A percentile compares a stretch with the other conserved stretches of the same genome.
Conservation (phyloP, 2,797 vertebrate species). For the Scleropages formosus region DNA sequence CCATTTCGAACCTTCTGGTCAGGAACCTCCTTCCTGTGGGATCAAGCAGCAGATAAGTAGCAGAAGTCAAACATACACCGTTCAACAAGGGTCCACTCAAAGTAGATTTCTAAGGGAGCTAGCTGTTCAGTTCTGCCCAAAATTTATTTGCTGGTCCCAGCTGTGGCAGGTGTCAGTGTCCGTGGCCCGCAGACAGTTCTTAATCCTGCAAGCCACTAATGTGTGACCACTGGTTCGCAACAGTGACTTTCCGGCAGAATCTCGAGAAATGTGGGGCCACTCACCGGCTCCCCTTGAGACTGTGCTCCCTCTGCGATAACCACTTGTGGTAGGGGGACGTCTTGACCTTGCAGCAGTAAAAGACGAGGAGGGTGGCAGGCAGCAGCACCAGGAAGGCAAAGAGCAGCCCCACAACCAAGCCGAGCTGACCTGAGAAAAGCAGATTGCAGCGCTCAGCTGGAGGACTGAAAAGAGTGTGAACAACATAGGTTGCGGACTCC, state of each 20-base stretch:
- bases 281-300: conserved; percentile 64
- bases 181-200: background rate
- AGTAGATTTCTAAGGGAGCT: background rate
- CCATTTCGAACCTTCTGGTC: conserved; percentile 63
- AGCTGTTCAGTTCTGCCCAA: background rate
- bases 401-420: conserved; percentile 67
- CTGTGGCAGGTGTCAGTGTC: too few species aligned
- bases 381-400: conserved; percentile 79
- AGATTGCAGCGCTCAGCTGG: background rate
- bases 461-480: too few species aligned
- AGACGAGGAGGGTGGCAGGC: conserved; percentile 64
- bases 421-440: conserved; percentile 63
- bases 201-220: background rate
- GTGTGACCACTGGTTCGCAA: background rate
- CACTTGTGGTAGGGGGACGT: conserved; percentile 68
- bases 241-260: background rate
- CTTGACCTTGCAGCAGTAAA: conserved; percentile 75
- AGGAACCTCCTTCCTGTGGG: conserved; percentile 50
- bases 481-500: too few species aligned
- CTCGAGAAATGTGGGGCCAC: background rate
- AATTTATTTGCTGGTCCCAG: background rate
- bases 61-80: background rate
- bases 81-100: too few species aligned
- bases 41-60: conserved; percentile 23
- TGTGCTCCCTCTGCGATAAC: conserved; percentile 68